Evolutionary conservation across 2,888 invertebrate species (phyloP), one percentile per base, ranked within the genome.

Genomic region (Scelioninae gen. 1): DNA sequence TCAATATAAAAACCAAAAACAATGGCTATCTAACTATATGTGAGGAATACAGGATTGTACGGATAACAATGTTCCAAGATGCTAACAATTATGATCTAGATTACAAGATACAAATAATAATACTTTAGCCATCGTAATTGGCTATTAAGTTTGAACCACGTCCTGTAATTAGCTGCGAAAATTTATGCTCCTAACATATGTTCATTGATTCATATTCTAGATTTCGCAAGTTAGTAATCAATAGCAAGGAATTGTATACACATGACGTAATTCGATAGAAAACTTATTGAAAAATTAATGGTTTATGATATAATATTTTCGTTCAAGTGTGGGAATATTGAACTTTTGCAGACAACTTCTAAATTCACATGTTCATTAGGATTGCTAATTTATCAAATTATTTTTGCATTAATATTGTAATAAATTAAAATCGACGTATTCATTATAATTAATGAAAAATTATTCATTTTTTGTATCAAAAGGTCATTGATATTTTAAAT

Each of bases 101-200:
- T 71, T 71, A 51, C 9, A 49, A 51, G 71, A 60, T 71, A 71
- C 71, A 71, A 71, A 71, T 71, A 71, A 60, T 40, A 60, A 51
- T 43, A 51, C 60, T 71, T 31, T 40, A 40, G 16, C 11, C 60
- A 16, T 31, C 43, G 71, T 60, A 51, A 71, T 51, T 71, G 71
- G 60, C 51, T 34, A 71, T 71, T 71, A 60, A 60, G 71, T 23
- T 71, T 32, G 51, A 60, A 40, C 51, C 51, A 71, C 60, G 71
- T 60, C 40, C 60, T 60, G 34, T 71, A 71, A 60, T 71, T 71
- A 71, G 60, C 60, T n/a, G 71, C 31, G 1, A 40, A 60, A 51
- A 71, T 60, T 71, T 60, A 60, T 51, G 31, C 63, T 23, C 34
- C 15, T 49, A 63, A 49, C 34, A 49, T 63, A 63, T 13, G 49